These are phyloP conservation scores for Pherbina coryleti DNA, from an alignment of 2,888 invertebrate species.

Conservation along the genomic window DNA sequence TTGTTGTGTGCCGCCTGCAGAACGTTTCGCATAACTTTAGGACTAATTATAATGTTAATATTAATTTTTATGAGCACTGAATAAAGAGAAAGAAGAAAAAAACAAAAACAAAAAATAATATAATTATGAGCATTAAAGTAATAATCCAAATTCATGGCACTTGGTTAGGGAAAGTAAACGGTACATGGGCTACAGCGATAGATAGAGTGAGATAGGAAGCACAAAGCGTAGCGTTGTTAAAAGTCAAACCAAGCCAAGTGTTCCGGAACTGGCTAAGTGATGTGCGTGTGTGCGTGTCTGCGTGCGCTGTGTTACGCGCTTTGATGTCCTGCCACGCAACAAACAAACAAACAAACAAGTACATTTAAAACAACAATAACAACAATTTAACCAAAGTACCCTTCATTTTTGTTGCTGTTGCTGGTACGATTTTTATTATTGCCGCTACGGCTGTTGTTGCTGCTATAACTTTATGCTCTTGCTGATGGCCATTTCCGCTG, in stretches of 20 bases:
- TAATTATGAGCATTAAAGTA: slow-evolving; percentile 13
- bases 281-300: neutral
- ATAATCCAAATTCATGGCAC: neutral
- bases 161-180: neutral
- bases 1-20: neutral
- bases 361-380: neutral
- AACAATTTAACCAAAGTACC: neutral
- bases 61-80: slow-evolving; percentile 15
- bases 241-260: neutral
- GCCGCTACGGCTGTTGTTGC: neutral
- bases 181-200: neutral
- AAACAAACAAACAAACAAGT: neutral
- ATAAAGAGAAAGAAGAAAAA: neutral
- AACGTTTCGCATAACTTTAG: neutral
- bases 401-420: neutral
- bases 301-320: neutral
- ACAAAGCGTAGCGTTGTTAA: neutral
- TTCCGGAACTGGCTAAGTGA: neutral
- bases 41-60: slow-evolving; percentile 17
- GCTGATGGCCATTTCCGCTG: slow-evolving; percentile 21
- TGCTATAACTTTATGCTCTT: neutral
- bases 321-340: slow-evolving; percentile 3
- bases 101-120: neutral
- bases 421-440: neutral
- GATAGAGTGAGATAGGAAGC: neutral